Percentiles rank a stretch among this genome's conserved stretches.
Conservation (phyloP, 2,888 invertebrate genomes). For the Cyaniris semiargus region DNA sequence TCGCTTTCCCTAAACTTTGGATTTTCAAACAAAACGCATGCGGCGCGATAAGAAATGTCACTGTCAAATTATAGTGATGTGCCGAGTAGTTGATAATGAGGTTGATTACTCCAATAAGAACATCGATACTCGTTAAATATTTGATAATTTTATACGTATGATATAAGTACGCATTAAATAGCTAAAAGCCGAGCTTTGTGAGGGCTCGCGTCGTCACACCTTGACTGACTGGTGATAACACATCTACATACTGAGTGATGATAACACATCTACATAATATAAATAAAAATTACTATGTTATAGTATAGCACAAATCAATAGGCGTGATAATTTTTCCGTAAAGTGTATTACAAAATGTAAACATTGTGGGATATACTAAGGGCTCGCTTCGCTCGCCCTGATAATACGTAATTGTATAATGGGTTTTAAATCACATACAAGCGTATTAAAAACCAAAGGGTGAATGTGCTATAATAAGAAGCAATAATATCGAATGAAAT, state of each 20-base stretch:
- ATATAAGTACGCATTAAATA: no score
- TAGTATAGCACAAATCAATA: no score
- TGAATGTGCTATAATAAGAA: constrained; percentile 15
- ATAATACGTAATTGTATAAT: not conserved
- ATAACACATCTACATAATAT: no score
- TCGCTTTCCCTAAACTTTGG: constrained; percentile 18
- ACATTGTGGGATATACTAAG: no score
- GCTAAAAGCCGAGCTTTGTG: no score
- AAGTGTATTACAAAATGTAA: no score
- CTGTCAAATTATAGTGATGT: constrained; percentile 22
- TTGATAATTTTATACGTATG: not conserved
- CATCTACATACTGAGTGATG: no score
- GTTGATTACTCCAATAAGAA: not conserved
- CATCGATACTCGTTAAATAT: not conserved
- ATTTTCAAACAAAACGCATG: constrained; percentile 37
- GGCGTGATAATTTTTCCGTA: no score
- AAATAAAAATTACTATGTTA: no score
- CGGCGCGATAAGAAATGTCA: constrained; percentile 8
- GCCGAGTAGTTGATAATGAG: not conserved
- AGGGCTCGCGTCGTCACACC: no score
- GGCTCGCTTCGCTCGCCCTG: no score
- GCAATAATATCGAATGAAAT: constrained; percentile 5
- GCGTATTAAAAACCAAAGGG: not conserved
- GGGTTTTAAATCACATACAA: not conserved
- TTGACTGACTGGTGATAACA: no score